A percentile compares a stretch with the other conserved stretches of the same genome.
Conservation (phyloP, 1,140 invertebrate species). For the Drosophila cardini region DNA sequence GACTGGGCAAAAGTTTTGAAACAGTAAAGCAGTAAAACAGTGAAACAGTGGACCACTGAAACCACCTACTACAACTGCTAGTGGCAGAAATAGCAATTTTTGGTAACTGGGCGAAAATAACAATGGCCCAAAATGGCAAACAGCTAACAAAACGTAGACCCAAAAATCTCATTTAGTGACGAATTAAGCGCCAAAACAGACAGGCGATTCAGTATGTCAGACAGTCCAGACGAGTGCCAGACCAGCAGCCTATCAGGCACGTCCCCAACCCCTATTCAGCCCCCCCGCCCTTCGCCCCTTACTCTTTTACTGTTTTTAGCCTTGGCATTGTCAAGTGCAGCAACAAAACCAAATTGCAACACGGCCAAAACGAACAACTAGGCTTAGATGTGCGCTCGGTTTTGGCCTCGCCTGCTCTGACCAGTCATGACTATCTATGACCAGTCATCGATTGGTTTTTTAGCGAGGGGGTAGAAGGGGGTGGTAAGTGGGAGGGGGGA, state of each 20-base stretch:
- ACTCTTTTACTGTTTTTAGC: background rate
- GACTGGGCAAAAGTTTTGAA: background rate
- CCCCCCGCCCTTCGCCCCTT: too few species aligned
- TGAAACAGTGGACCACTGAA: background rate
- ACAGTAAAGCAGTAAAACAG: background rate
- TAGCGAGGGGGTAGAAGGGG: too few species aligned
- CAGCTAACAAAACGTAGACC: slow-evolving; percentile 28
- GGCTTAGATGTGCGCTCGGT: slow-evolving; percentile 46
- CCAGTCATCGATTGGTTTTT: slow-evolving; percentile 72
- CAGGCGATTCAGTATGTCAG: slow-evolving; percentile 76
- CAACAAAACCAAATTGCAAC: slow-evolving; percentile 16
- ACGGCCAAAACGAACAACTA: slow-evolving; percentile 20
- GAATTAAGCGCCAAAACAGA: slow-evolving; percentile 84
- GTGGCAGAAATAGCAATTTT: slow-evolving; percentile 44
- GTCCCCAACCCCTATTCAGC: background rate
- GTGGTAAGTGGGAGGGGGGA: too few species aligned
- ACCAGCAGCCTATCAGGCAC: slow-evolving; percentile 27
- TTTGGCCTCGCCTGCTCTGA: background rate
- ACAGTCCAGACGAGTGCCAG: slow-evolving; percentile 26
- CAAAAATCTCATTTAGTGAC: slow-evolving; percentile 84
- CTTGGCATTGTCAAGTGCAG: slow-evolving; percentile 68
- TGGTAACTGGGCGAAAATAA: slow-evolving; percentile 3
- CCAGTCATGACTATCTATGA: slow-evolving; percentile 80
- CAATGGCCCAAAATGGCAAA: slow-evolving; percentile 66
- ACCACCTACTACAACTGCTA: slow-evolving; percentile 39